Evolutionary conservation across 2,797 vertebrate species (phyloP).

Genomic region (Arremon aurantiirostris): DNA sequence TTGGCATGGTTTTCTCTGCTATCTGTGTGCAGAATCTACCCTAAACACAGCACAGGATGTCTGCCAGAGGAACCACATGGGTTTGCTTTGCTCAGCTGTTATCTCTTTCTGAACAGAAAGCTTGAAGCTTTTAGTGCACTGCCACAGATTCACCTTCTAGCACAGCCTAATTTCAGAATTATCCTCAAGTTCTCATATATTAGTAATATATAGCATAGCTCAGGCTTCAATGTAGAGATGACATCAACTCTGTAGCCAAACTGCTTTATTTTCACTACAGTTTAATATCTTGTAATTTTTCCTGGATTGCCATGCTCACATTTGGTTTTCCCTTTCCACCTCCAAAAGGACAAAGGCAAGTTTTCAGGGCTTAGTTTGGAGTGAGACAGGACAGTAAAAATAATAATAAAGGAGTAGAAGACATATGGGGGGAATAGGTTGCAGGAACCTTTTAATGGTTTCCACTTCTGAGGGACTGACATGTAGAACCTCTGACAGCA

Average conservation of each 20-base stretch:
- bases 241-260: not conserved
- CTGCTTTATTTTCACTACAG: not conserved
- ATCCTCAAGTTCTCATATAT: not conserved
- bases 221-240: not conserved
- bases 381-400: not conserved
- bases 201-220: not conserved
- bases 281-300: not conserved
- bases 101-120: not conserved
- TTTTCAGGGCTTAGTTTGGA: not conserved
- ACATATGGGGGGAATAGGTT: not conserved
- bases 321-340: not conserved
- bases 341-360: not conserved
- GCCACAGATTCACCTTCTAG: not conserved
- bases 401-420: not conserved
- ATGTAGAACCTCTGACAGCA: not conserved
- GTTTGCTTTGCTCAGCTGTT: not conserved
- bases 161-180: not conserved
- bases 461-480: not conserved
- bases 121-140: not conserved
- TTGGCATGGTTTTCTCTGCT: not conserved
- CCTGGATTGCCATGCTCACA: rapidly evolving
- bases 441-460: not conserved
- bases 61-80: not conserved
- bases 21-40: not conserved
- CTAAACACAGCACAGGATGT: not conserved